Base-by-base conservation (phyloP, 1,140 invertebrate genomes). In the Holotrichia oblita region DNA sequence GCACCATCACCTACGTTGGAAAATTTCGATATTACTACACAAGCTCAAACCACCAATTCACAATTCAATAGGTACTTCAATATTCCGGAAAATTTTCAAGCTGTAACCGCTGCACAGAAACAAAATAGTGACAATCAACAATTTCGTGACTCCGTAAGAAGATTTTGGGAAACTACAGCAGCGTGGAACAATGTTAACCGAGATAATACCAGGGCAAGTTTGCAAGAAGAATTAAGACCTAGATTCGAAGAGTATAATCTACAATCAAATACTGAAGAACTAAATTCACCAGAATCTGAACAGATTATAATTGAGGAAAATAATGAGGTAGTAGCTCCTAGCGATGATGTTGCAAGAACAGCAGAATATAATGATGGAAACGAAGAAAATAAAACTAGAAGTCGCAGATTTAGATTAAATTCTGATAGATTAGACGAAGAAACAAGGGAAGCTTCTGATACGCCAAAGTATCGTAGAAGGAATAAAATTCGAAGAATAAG, bases 221-320 rank as follows among this genome's bases (percentile, higher is more conserved):
- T 44, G 22, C 75, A 42, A 41, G 73, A 74, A 10, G 41, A 74
- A 74, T 20, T 74, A 12, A 40, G 44, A 22, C 74, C 79, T 10
- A 77, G 77, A 73, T 75, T 78, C 17, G 41, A 78, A 9, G 77
- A 81, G 24, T 77, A 78, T 41, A 40, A 79, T 24, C 48, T 82
- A 20, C 74, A 78, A 69, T 40, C 77, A 6, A 44, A 79, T 27
- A 44, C 41, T 20, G 73, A 74, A 14, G 73, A 74, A 41, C n/a
- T 74, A n/a, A 40, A 40, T 22, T 6, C 27, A 0, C 40, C 73
- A 0, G 41, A 74, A 74, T 41, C 73, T 9, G 73, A 74, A 40
- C 34, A 40, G 17, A 12, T 41, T 3, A 34, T 34, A 34, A 34
- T 69, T 2, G 61, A 74, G 27, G 41, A 74, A 74, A 44, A 44